A percentile compares a stretch with the other conserved stretches of the same genome.
Conservation (phyloP, 2,113 vertebrate species). For the Oenanthe oenanthe region DNA sequence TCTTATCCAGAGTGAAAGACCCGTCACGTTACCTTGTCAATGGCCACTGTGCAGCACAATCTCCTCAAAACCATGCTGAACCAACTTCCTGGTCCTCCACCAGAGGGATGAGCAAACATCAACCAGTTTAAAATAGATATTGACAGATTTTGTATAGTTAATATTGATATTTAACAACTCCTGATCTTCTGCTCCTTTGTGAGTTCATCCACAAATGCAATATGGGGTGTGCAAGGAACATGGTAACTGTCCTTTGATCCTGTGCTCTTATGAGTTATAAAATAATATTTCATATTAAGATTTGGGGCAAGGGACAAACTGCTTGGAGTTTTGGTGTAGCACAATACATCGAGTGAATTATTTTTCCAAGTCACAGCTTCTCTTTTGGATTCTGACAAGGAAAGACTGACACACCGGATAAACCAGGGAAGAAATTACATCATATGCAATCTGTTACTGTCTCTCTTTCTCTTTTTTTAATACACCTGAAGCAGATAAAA, state of each 20-base stretch:
- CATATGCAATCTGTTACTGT: conserved; percentile 64
- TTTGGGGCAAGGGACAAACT: background rate
- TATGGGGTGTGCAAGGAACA: conserved; percentile 36
- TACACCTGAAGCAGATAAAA: conserved; percentile 25
- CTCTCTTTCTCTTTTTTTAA: background rate
- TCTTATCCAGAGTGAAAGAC: background rate
- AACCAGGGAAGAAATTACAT: conserved; percentile 63
- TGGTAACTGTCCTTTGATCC: conserved; percentile 10
- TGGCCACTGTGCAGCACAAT: rapidly evolving
- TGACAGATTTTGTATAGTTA: conserved; percentile 54
- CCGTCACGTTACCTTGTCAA: rapidly evolving
- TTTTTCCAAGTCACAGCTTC: conserved; percentile 66
- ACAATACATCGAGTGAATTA: conserved; percentile 44
- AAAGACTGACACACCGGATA: conserved; percentile 55
- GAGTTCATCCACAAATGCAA: conserved; percentile 60
- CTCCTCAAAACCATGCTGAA: background rate
- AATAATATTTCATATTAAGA: conserved; percentile 50
- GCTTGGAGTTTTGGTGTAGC: conserved; percentile 32
- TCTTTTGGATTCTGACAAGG: conserved; percentile 16
- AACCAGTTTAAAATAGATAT: background rate
- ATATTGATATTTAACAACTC: conserved; percentile 54
- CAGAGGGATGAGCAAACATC: background rate
- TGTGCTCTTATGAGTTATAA: conserved; percentile 1
- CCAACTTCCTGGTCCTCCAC: background rate
- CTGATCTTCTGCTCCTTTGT: conserved; percentile 21